A percentile compares a stretch with the other conserved stretches of the same genome.
These are phyloP conservation scores for Zoanthus gigantus DNA, from an alignment of 92 coral and sea anemone genomes.

Conservation along the genomic window DNA sequence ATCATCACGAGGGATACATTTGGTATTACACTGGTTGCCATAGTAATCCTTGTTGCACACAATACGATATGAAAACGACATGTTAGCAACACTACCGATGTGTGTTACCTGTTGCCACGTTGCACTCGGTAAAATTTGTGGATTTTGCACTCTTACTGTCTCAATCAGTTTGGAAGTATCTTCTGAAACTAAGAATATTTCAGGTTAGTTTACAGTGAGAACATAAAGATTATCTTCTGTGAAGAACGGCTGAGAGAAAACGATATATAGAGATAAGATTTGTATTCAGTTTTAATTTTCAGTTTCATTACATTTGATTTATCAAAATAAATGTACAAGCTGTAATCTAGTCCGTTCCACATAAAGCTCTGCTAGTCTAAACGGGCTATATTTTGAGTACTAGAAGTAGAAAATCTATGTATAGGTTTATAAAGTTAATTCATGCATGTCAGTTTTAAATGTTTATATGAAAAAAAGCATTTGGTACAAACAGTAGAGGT, in stretches of 20 bases:
- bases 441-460: no score
- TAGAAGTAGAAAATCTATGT: no score
- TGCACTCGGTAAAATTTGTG: conserved; percentile 61
- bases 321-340: no score
- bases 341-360: no score
- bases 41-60: conserved; percentile 76
- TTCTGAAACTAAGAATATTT: conserved; percentile 18
- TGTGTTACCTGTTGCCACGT: conserved; percentile 81
- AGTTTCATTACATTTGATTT: no score
- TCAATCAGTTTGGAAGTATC: conserved; percentile 38
- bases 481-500: no score
- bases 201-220: neutral
- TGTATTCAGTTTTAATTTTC: no score
- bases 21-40: conserved; percentile 67
- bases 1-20: conserved; percentile 86
- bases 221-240: neutral
- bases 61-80: conserved; percentile 81
- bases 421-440: no score
- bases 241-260: neutral
- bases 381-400: no score
- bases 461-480: no score
- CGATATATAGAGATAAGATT: no score
- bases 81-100: conserved; percentile 73
- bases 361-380: no score
- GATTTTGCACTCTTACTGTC: conserved; percentile 14